phyloP scores from a whole-genome alignment of 2,888 invertebrate genomes.

The Girardia tigrina region DNA sequence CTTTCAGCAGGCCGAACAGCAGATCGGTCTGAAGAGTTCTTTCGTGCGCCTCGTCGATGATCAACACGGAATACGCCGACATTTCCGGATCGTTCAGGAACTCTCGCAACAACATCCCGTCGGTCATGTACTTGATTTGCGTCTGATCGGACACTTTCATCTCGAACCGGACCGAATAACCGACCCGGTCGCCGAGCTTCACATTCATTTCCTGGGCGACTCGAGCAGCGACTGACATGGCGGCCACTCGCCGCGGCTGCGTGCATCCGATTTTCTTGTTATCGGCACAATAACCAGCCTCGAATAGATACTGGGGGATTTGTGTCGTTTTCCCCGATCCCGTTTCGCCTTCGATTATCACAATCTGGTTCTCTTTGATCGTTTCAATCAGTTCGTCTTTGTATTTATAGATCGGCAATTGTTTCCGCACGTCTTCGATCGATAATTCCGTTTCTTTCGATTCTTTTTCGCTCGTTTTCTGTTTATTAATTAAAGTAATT shows the following conservation, averaged over 20 bases:
- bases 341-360: constrained; percentile 82
- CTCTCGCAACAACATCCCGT: constrained; percentile 88
- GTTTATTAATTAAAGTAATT: too few species aligned
- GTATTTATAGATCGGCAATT: constrained; percentile 84
- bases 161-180: constrained; percentile 79
- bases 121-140: constrained; percentile 94
- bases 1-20: constrained; percentile 80
- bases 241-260: constrained; percentile 87
- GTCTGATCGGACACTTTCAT: constrained; percentile 96
- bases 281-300: constrained; percentile 54
- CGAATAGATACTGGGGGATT: constrained; percentile 55
- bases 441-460: constrained; percentile 50
- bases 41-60: constrained; percentile 98
- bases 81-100: constrained; percentile 92
- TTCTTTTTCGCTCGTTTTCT: too few species aligned
- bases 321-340: constrained; percentile 57
- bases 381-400: constrained; percentile 73
- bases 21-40: constrained; percentile 93
- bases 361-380: constrained; percentile 58
- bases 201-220: constrained; percentile 93
- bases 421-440: constrained; percentile 77
- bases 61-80: constrained; percentile 84
- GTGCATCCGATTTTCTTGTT: constrained; percentile 82
- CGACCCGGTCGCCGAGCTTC: constrained; percentile 66
- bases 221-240: constrained; percentile 96